These are phyloP conservation scores for Bufo gargarizans DNA, from an alignment of 2,113 vertebrate genomes.

Conservation along the genomic window DNA sequence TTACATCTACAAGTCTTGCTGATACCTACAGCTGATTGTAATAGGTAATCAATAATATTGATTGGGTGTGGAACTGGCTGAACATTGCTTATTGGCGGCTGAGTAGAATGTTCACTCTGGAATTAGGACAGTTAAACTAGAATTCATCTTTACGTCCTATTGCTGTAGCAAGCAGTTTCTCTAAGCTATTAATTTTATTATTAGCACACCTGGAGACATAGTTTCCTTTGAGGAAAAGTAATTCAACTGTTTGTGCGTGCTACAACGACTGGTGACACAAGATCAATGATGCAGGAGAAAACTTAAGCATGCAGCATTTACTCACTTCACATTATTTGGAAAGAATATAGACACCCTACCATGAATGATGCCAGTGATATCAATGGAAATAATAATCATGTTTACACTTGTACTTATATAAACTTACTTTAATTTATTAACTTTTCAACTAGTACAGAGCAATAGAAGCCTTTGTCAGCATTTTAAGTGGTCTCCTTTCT, in stretches of 20 bases:
- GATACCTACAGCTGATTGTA: slow-evolving; percentile 71
- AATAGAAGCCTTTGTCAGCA: not conserved
- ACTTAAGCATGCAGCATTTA: slow-evolving; percentile 46
- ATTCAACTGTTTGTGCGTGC: slow-evolving; percentile 73
- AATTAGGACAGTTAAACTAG: slow-evolving; percentile 80
- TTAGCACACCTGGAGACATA: slow-evolving; percentile 82
- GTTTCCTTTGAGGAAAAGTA: slow-evolving; percentile 78
- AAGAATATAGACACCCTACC: slow-evolving; percentile 34
- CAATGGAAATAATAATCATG: slow-evolving; percentile 24
- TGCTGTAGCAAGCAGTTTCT: slow-evolving; percentile 82
- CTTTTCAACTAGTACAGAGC: not conserved
- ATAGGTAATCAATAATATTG: slow-evolving; percentile 80
- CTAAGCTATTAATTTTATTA: slow-evolving; percentile 87
- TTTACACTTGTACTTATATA: not conserved
- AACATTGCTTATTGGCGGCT: slow-evolving; percentile 68
- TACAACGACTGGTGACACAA: slow-evolving; percentile 69
- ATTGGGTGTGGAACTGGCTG: slow-evolving; percentile 69
- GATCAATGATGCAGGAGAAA: slow-evolving; percentile 74
- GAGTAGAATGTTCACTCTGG: slow-evolving; percentile 70
- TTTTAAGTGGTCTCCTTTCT: not conserved
- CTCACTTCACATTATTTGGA: slow-evolving; percentile 7
- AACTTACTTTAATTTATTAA: not conserved
- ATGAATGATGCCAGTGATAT: not conserved
- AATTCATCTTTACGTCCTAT: slow-evolving; percentile 74
- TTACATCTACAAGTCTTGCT: slow-evolving; percentile 75